Conservation (phyloP, 1,140 invertebrate genomes). For the Antheraea mylitta region DNA sequence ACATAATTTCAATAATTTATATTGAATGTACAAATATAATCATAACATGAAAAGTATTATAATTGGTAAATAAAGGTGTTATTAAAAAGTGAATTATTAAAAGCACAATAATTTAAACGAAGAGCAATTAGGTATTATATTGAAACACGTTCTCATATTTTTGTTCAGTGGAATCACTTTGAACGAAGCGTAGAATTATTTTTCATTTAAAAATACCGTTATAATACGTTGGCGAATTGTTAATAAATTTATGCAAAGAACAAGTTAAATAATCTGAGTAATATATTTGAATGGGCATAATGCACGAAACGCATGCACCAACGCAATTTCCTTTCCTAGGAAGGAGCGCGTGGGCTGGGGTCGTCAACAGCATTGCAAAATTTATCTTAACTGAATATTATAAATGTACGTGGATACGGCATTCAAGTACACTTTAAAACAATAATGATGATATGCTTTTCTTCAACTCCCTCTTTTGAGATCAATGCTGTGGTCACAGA, state of each 20-base stretch:
- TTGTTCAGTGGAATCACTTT: too few relatives aligned
- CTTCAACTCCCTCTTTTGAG: too few relatives aligned
- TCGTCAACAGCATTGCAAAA: slow-evolving; percentile 20
- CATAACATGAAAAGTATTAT: too few relatives aligned
- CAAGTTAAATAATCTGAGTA: slow-evolving; percentile 16
- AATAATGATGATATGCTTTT: too few relatives aligned
- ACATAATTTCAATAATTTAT: too few relatives aligned
- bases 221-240: not conserved
- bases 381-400: not conserved
- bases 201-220: not conserved
- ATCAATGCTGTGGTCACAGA: too few relatives aligned
- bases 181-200: not conserved
- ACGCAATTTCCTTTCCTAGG: slow-evolving; percentile 29
- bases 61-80: too few relatives aligned
- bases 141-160: too few relatives aligned
- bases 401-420: slow-evolving; percentile 1
- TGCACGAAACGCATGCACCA: slow-evolving; percentile 37
- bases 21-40: too few relatives aligned
- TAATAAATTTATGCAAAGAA: slow-evolving; percentile 10
- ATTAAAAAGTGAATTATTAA: too few relatives aligned
- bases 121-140: too few relatives aligned
- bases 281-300: slow-evolving; percentile 32
- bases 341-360: slow-evolving; percentile 33
- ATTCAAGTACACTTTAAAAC: not conserved
- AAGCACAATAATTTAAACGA: too few relatives aligned